phyloP scores from a whole-genome alignment of 2,888 invertebrate genomes.

The Erpobdella octoculata region DNA sequence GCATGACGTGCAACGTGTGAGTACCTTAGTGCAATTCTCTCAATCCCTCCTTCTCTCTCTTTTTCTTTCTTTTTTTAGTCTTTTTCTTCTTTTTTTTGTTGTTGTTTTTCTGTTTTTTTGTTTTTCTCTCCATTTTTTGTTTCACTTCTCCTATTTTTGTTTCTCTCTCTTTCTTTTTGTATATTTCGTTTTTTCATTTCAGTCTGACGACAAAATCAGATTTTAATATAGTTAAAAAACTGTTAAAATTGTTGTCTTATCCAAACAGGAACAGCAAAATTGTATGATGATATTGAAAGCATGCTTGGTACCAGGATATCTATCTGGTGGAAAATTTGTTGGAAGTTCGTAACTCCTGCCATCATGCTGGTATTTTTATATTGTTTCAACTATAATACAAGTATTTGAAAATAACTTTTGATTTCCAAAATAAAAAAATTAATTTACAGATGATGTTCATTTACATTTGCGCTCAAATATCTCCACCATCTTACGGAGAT shows the following conservation, averaged over 20 bases:
- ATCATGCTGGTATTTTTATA: constrained; percentile 38
- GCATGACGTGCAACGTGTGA: too few relatives aligned
- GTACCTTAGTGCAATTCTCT: too few relatives aligned
- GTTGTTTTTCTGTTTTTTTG: too few relatives aligned
- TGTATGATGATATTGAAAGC: constrained; percentile 39
- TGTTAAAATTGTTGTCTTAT: not conserved
- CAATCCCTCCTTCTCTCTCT: too few relatives aligned
- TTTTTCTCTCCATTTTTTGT: too few relatives aligned
- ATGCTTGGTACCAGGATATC: constrained; percentile 42
- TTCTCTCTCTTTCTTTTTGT: too few relatives aligned
- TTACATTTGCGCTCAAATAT: constrained; percentile 42
- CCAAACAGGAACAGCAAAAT: constrained; percentile 36
- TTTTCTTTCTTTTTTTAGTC: too few relatives aligned
- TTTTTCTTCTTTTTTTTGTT: too few relatives aligned
- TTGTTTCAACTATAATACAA: not conserved
- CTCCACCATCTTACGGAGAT: constrained; percentile 44
- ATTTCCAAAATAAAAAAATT: not conserved
- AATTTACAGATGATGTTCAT: constrained; percentile 42
- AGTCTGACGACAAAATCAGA: too few relatives aligned
- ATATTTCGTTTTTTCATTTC: too few relatives aligned
- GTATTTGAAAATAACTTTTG: not conserved
- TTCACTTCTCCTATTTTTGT: too few relatives aligned
- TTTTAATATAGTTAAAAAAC: too few relatives aligned
- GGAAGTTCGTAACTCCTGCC: constrained; percentile 40
- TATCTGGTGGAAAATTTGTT: constrained; percentile 38